Evolutionary conservation across 2,888 invertebrate genomes (phyloP), one percentile per base, ranked within the genome.

Genomic region (Eumerus sabulonum): DNA sequence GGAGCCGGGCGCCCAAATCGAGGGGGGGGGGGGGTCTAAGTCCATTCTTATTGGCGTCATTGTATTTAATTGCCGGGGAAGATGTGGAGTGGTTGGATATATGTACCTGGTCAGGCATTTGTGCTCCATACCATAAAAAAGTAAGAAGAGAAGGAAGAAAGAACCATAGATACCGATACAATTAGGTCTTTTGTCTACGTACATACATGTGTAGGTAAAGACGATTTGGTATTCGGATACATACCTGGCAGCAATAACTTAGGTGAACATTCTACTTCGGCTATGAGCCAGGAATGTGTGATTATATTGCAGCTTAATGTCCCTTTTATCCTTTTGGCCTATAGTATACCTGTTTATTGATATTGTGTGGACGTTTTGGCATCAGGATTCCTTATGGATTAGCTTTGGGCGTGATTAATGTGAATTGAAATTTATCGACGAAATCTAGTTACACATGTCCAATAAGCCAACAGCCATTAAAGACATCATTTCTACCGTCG

Each of bases 141-240:
- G 7, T 27, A 27, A 42, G 12, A n/a, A n/a, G 1, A 17, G 14
- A 38, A 53, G 9, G 11, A 18, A 35, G 1, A 14, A 27, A 14
- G 14, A 18, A 57, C 45, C 18, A 38, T n/a, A 1, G 18, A n/a
- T 18, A 1, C 35, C 13, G 18, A 40, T 17, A 47, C 57, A 64
- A 48, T 54, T 50, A 48, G 48, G 48, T 4, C 3, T 27, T 7
- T 27, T 27, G 27, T 27, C 7, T 27, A 2, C 27, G 3, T 56
- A 40, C 36, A 7, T 1, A 0, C 42, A 14, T 16, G 42, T 1
- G 50, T 40, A 50, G 40, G 36, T 35, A 11, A 17, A 54, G 36
- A 14, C 44, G 40, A 70, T 64, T 64, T 76, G 36, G 59, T 71
- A 76, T 76, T 66, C 76, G 38, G 48, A 66, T 54, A 66, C 71